Evolutionary conservation across 2,797 vertebrate species (phyloP).

Genomic region (Rhincodon typus): DNA sequence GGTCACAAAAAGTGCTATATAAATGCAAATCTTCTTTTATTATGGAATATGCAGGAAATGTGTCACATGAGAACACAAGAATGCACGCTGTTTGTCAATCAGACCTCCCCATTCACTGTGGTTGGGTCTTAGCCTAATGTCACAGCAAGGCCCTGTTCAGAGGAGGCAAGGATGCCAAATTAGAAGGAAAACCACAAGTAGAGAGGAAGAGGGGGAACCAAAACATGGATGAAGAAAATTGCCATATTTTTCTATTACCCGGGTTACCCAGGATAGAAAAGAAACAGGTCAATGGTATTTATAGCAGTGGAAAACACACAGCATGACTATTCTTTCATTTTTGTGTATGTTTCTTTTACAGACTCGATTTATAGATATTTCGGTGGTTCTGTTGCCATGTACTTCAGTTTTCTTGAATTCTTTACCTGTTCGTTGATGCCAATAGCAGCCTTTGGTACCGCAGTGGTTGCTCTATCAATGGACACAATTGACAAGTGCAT

Average conservation of each 20-base stretch:
- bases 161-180: not conserved
- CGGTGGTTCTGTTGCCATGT: slow-evolving; percentile 60
- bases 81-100: not conserved
- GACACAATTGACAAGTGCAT: slow-evolving; percentile 55
- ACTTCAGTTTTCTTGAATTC: slow-evolving; percentile 73
- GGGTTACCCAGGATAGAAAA: not conserved
- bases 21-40: not conserved
- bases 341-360: slow-evolving; percentile 43
- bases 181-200: not conserved
- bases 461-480: slow-evolving; percentile 43
- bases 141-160: not conserved
- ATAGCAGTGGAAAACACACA: not conserved
- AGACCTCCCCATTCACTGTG: not conserved
- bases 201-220: not conserved
- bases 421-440: slow-evolving; percentile 68
- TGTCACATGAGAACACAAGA: not conserved
- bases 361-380: slow-evolving; percentile 65
- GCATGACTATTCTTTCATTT: not conserved
- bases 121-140: not conserved
- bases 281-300: not conserved
- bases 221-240: not conserved
- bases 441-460: slow-evolving; percentile 58
- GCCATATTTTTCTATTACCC: not conserved
- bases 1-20: too few species aligned
- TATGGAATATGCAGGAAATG: not conserved